Percentiles rank a stretch among this genome's conserved stretches.
Evolutionary conservation across 2,113 vertebrate species (phyloP).

Genomic region (Athene noctua): DNA sequence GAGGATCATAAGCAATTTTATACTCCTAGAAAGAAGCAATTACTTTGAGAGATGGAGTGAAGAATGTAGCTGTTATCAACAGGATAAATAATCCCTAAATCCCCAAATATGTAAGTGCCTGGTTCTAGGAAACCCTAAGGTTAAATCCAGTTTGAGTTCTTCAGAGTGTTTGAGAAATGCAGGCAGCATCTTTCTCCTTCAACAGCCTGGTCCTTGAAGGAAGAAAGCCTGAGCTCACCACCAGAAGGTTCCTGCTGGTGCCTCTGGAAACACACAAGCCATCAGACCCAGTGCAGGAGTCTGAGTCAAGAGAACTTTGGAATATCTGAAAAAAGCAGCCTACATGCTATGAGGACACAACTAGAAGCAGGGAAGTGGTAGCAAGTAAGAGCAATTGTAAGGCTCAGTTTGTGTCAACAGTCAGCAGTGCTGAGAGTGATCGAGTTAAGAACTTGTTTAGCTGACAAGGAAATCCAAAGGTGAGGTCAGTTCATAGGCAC

Average conservation of each 20-base stretch:
- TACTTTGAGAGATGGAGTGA: background rate
- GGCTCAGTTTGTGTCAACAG: background rate
- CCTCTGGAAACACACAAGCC: background rate
- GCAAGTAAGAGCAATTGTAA: background rate
- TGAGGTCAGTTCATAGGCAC: background rate
- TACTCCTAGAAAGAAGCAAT: background rate
- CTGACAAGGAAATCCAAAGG: background rate
- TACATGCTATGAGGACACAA: background rate
- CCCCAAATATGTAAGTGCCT: background rate
- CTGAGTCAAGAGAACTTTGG: background rate
- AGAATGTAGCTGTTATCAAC: background rate
- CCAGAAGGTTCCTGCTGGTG: background rate
- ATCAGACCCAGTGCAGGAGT: background rate
- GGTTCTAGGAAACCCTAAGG: background rate
- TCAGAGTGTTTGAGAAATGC: background rate
- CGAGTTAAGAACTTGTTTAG: background rate
- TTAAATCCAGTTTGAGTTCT: background rate
- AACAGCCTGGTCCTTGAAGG: background rate
- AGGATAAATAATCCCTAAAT: background rate
- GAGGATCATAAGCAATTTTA: background rate
- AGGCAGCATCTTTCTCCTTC: background rate
- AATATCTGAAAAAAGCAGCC: background rate
- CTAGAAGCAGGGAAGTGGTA: background rate
- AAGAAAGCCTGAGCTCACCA: background rate
- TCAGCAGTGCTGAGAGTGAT: background rate